Base-by-base conservation (phyloP, 1,140 invertebrate genomes). In the Halictus rubicundus region DNA sequence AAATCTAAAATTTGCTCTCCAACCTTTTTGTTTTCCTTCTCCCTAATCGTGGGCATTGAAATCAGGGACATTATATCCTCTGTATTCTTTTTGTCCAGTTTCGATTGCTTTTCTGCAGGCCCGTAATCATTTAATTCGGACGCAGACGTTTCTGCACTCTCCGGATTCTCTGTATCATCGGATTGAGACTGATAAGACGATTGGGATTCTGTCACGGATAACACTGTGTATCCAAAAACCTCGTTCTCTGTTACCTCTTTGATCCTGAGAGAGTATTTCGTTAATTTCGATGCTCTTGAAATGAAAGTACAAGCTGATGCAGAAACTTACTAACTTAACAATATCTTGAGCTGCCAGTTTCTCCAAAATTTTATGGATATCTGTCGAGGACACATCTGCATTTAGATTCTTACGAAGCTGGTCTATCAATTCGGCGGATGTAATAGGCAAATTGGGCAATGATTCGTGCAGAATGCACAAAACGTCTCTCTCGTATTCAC, bases 1-100 rank as follows among this genome's bases (percentile, higher is more conserved):
- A 99, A 92, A 90, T 99, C 97, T 79, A 99, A 94, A 76, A 99
- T 99, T 93, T 99, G 98, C 93, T 99, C 98, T 2, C 98, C 98
- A 10, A 99, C 95, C 93, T 98, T 97, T 92, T 99, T 99, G 82
- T 96, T 98, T 90, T 99, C 98, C 91, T 98, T 98, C 91, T 99
- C 98, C 88, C 97, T 95, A 65, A 98, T 98, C 0, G 98, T 99
- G 25, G 98, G 97, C 95, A 98, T 97, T 16, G 97, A 97, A 61
- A 99, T 93, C 27, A 99, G 92, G 59, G 97, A 98, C 96, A 93
- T 90, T 61, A 93, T 92, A 64, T 93, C 90, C 66, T 92, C 89
- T 4, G 89, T 91, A 80, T 86, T 91, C 46, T 91, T 91, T 65
- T 88, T 89, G 52, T 93, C 90, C 16, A 88, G 39, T 66, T 90